Base-by-base conservation (phyloP, 1,140 invertebrate species). In the Cyclargus thomasi region DNA sequence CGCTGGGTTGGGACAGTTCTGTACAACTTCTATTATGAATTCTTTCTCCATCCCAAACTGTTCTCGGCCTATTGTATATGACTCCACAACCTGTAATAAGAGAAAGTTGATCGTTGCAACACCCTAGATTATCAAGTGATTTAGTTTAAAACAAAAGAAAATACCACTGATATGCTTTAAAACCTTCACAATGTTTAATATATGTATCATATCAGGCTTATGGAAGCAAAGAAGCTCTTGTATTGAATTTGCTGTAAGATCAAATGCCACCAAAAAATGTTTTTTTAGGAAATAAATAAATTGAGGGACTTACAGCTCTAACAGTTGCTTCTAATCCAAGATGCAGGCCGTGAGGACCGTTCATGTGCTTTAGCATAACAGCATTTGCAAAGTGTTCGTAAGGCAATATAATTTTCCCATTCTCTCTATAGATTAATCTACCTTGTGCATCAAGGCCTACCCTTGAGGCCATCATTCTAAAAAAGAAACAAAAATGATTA, bases 41-140 rank as follows among this genome's bases (percentile, higher is more conserved):
- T 96, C 96, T 82, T 96, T 96, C 83, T 97, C 96, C 95, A 97
- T 96, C 22, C 96, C 96, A 91, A 96, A 96, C 82, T 95, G 95
- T 80, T 97, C 96, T 55, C 95, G 89, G 0, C 96, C 95, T 80
- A 96, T 96, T 64, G 95, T 96, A 73, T 96, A 97, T 10, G 95
- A 96, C 76, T 97, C 95, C 86, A 96, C 95, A 20, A 95, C 93
- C 93, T 94, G 59, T 59, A 79, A 83, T 75, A 68, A 53, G 65
- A 71, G 62, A 74, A 62, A 29, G 6, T 3, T 29, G 68, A 66
- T 16, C 5, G 4, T 62, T 23, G 5, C n/a, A n/a, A n/a, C n/a
- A n/a, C n/a, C n/a, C n/a, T n/a, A n/a, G n/a, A n/a, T n/a, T n/a
- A n/a, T n/a, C n/a, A n/a, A n/a, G n/a, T n/a, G n/a, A n/a, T n/a